Evolutionary conservation across 2,888 invertebrate species (phyloP).

Genomic region (Luperina testacea): DNA sequence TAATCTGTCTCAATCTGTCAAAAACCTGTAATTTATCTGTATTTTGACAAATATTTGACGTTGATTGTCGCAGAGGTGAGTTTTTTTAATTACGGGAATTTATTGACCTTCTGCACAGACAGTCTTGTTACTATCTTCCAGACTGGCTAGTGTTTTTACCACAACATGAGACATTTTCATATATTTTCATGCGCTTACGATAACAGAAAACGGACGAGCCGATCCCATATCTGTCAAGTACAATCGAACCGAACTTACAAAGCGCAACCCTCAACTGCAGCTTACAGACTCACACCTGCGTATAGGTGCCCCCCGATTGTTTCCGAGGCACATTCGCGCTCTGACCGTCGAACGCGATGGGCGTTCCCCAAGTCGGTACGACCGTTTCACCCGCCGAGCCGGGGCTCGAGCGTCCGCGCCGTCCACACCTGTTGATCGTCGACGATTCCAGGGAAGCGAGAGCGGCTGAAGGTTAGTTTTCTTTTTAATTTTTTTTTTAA

Average conservation of each 20-base stretch:
- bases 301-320: conserved; percentile 64
- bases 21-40: background rate
- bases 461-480: conserved; percentile 81
- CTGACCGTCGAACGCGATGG: conserved; percentile 87
- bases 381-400: conserved; percentile 81
- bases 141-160: background rate
- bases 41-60: too few relatives aligned
- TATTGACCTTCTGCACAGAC: background rate
- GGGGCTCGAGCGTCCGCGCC: conserved; percentile 75
- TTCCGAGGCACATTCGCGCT: conserved; percentile 83
- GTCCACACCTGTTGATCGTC: conserved; percentile 88
- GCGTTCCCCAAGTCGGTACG: conserved; percentile 81
- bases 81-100: background rate
- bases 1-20: background rate
- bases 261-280: conserved; percentile 63
- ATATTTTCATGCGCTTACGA: background rate
- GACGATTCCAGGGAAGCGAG: conserved; percentile 86
- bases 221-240: conserved; percentile 38
- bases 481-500: conserved; percentile 1
- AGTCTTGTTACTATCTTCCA: background rate
- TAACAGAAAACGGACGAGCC: background rate
- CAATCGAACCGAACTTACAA: conserved; percentile 58
- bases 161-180: background rate
- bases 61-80: background rate
- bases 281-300: conserved; percentile 63